Evolutionary conservation across 2,888 invertebrate genomes (phyloP).

Genomic region (Gryllus longicercus): DNA sequence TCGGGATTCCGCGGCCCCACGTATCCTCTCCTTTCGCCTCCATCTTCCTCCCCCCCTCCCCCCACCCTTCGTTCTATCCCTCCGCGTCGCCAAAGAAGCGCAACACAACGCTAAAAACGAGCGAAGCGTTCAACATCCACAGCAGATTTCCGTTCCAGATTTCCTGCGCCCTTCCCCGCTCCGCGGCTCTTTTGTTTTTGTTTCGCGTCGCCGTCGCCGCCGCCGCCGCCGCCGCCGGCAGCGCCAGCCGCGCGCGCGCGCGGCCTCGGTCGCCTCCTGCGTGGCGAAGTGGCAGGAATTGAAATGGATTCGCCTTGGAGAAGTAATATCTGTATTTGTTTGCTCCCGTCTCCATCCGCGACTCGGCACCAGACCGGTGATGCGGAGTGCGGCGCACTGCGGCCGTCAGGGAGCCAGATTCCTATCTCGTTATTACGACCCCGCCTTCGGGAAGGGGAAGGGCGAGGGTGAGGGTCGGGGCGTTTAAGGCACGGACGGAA

Average conservation of each 20-base stretch:
- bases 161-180: too few relatives aligned
- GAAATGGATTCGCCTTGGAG: background rate
- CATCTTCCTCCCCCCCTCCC: too few relatives aligned
- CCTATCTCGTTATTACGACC: background rate
- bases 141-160: too few relatives aligned
- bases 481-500: background rate
- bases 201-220: background rate
- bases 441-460: background rate
- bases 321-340: conserved; percentile 10
- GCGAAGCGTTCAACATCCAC: too few relatives aligned
- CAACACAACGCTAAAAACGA: too few relatives aligned
- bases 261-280: background rate
- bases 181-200: background rate
- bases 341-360: background rate
- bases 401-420: background rate
- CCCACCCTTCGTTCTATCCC: too few relatives aligned
- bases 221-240: background rate
- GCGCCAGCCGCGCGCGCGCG: background rate
- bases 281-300: background rate
- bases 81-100: too few relatives aligned
- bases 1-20: too few relatives aligned
- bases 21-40: too few relatives aligned
- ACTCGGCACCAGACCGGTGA: background rate
- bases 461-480: background rate
- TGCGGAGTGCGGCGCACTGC: background rate